These are phyloP conservation scores for Toxotes jaculatrix DNA, from an alignment of 2,113 vertebrate species.

Conservation along the genomic window DNA sequence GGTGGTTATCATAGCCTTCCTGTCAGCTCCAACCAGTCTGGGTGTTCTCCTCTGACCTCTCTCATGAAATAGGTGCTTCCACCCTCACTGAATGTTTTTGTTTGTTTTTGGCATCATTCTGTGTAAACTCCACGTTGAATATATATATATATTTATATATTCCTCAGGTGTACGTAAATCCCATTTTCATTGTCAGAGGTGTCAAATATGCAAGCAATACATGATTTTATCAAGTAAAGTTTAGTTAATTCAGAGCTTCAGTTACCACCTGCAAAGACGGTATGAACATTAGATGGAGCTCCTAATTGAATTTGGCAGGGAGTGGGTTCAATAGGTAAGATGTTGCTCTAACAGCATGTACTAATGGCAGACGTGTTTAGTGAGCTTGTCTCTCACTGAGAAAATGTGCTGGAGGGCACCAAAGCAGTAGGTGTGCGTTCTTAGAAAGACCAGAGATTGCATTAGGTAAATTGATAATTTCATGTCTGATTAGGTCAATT, in stretches of 20 bases:
- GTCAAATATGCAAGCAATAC: background rate
- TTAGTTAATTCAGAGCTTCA: background rate
- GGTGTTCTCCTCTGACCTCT: too few species aligned
- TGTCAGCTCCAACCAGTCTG: too few species aligned
- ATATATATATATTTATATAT: too few species aligned
- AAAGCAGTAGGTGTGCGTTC: background rate
- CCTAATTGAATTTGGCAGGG: conserved; percentile 4
- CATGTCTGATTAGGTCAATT: conserved; percentile 25
- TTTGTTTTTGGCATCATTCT: too few species aligned
- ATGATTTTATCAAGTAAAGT: background rate
- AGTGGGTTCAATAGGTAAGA: background rate
- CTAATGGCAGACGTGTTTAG: background rate
- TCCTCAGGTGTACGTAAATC: background rate
- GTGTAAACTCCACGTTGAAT: too few species aligned
- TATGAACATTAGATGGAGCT: background rate
- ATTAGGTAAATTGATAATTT: conserved; percentile 25
- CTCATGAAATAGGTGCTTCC: too few species aligned
- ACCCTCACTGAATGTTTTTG: too few species aligned
- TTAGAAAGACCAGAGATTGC: conserved; percentile 6
- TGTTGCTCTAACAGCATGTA: conserved; percentile 9
- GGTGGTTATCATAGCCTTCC: too few species aligned
- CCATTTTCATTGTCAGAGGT: background rate
- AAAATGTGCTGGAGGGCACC: conserved; percentile 7
- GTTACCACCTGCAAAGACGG: background rate
- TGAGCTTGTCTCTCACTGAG: conserved; percentile 1